A percentile compares a stretch with the other conserved stretches of the same genome.
phyloP scores from a whole-genome alignment of 2,888 invertebrate genomes.

The Plebejus argus region DNA sequence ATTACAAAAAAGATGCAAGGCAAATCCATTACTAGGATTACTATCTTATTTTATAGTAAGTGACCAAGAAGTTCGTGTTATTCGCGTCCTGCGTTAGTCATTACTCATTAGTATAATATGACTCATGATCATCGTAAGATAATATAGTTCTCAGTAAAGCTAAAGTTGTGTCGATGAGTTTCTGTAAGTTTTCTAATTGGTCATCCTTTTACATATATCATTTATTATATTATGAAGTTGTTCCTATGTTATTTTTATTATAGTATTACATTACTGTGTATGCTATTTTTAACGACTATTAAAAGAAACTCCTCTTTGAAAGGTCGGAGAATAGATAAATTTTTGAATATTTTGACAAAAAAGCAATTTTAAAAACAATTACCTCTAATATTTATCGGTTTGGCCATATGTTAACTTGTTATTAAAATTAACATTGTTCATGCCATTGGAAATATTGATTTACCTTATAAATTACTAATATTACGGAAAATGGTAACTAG shows the following conservation, averaged over 20 bases:
- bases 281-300: too few relatives aligned
- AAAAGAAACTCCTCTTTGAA: too few relatives aligned
- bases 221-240: too few relatives aligned
- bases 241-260: too few relatives aligned
- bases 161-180: neutral
- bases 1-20: constrained; percentile 23
- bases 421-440: neutral
- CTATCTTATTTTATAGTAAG: neutral
- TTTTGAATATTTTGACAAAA: neutral
- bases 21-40: neutral
- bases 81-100: neutral
- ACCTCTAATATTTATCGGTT: neutral
- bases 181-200: neutral
- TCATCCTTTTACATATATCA: too few relatives aligned
- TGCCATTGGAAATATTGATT: neutral
- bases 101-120: neutral
- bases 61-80: neutral
- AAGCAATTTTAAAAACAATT: neutral
- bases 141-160: neutral
- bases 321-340: too few relatives aligned
- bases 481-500: neutral
- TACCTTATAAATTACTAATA: neutral
- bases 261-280: too few relatives aligned
- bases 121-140: neutral
- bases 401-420: neutral